Base-by-base conservation (phyloP, 2,888 invertebrate species). In the Lycia hirtaria region DNA sequence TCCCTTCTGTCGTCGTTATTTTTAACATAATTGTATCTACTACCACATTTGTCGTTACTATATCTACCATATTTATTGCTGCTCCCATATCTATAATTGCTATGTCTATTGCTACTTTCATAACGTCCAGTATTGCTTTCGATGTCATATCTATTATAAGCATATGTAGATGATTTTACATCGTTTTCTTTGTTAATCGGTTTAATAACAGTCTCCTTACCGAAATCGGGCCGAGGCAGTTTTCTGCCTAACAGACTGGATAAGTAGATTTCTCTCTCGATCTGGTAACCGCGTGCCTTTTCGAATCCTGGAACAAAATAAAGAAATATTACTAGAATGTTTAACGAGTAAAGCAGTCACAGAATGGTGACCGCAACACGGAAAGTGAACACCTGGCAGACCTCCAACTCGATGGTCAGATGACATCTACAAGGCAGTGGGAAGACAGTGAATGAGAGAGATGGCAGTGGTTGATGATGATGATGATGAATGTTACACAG, bases 251-350 rank as follows among this genome's bases (percentile, higher is more conserved):
- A 61, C 53, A 94, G 63, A 66, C 89, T 87, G 10, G 85, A 77
- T 52, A 93, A 68, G 72, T 95, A 96, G 60, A 92, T 92, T 1
- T 82, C 69, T 7, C 95, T 92, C 80, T 96, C 95, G 26, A 96
- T 94, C 58, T 88, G 69, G 74, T 96, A 94, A 0, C 96, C 96
- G 6, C 96, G 93, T 2, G 95, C 95, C 15, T 77, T 80, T 73
- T 93, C 92, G 71, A 96, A 95, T 65, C 78, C 95, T 95, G 81
- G 33, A 81, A 81, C 62, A 77, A 78, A 17, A 28, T n/a, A n/a
- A n/a, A n/a, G n/a, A n/a, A n/a, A n/a, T n/a, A 4, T 22, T 28
- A 30, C 44, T 9, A 0, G 43, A 33, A n/a, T 35, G 45, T 37
- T 40, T 20, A 3, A 5, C 24, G 4, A 24, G n/a, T 26, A 6